Base-by-base conservation (phyloP, 1,140 invertebrate genomes). In the Propsilocerus akamusi region DNA sequence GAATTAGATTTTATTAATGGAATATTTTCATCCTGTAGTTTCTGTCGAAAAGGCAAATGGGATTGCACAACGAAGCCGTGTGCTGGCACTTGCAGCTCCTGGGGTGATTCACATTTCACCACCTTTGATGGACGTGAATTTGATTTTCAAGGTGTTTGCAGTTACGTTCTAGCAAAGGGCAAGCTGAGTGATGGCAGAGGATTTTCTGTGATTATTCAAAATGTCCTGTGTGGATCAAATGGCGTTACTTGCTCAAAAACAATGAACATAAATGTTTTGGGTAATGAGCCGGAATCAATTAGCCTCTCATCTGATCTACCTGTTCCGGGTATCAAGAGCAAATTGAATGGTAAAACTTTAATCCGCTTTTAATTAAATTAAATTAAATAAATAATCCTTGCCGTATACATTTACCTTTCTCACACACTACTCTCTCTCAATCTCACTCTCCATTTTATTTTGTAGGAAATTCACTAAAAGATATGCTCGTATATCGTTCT, bases 161-260 rank as follows among this genome's bases (percentile, higher is more conserved):
- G 86, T 51, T 93, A 93, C 58, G 72, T 91, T 11, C 65, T 93
- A 6, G 78, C 79, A 2, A 87, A 89, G 63, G 83, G 82, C 12
- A 65, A 56, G 2, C 57, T 74, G 34, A 70, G 63, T 20, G 66
- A 65, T 25, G 66, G 73, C 20, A 79, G 85, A 53, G 71, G 69
- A 0, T 88, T 86, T 58, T 72, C 75, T 28, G 69, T 86, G 2
- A 74, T 78, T 8, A 79, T 84, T 54, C 79, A 82, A 67, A 66
- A 66, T 56, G 62, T 66, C 1, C 48, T 66, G 1, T 95, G 90
- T 59, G 86, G 89, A 22, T 81, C 83, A 0, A 77, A 78, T 11
- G 88, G 88, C 1, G 83, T 87, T 0, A 83, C 84, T 1, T 95
- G 90, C 59, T 86, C 86, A 4, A 92, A 92, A 59, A 80, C 86